Evolutionary conservation across 2,113 vertebrate genomes (phyloP).

Genomic region (Phainopepla nitens): DNA sequence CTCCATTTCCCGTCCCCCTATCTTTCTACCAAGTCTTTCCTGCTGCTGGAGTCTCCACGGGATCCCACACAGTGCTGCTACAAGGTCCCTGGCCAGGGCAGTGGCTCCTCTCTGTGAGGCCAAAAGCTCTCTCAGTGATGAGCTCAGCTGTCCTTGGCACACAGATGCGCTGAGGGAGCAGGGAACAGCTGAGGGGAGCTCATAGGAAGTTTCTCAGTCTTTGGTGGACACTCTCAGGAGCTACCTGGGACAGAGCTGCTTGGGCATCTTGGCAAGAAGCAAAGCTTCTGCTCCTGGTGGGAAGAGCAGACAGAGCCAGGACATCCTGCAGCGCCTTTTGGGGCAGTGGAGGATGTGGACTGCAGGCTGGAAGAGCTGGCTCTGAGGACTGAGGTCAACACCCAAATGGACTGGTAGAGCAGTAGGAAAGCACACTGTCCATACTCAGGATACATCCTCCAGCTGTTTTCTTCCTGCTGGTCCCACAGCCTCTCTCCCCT

Average conservation of each 20-base stretch:
- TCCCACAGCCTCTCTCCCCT: not conserved
- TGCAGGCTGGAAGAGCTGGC: not conserved
- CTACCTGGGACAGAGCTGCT: not conserved
- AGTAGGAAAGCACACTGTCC: not conserved
- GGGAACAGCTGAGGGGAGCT: not conserved
- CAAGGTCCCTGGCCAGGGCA: not conserved
- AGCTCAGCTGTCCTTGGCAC: not conserved
- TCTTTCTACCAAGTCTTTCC: not conserved
- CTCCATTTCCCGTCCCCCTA: not conserved
- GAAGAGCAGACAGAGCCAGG: not conserved
- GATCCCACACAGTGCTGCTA: not conserved
- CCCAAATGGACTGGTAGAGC: not conserved
- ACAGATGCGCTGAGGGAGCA: not conserved
- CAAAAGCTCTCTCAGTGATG: rapidly evolving
- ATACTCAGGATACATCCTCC: not conserved
- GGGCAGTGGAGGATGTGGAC: not conserved
- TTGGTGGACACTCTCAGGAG: not conserved
- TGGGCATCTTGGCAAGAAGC: not conserved
- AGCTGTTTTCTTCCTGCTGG: not conserved
- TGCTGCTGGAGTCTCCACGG: not conserved
- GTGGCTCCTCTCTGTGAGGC: not conserved
- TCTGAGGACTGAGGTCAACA: rapidly evolving
- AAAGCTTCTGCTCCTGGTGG: not conserved
- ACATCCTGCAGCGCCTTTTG: rapidly evolving
- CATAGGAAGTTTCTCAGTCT: not conserved